Percentiles rank a stretch among this genome's conserved stretches.
These are phyloP conservation scores for Phylloscopus trochiloides DNA, from an alignment of 2,113 vertebrate species.

Conservation along the genomic window DNA sequence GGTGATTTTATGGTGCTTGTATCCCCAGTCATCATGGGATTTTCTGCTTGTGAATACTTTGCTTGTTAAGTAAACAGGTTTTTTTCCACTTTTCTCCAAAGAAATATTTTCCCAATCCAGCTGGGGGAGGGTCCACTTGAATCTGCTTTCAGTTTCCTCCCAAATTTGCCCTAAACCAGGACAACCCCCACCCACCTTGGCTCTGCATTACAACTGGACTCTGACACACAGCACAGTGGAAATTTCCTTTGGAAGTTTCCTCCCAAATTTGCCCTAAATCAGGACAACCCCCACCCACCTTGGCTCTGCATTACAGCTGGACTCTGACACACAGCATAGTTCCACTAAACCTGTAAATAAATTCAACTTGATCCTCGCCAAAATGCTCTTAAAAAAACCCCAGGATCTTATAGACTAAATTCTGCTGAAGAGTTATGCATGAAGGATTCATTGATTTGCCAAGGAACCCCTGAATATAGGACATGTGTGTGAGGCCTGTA, in stretches of 20 bases:
- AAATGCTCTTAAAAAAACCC: neutral
- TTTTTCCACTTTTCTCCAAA: neutral
- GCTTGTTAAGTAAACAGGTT: neutral
- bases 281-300: neutral
- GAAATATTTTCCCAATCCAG: neutral
- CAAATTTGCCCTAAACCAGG: neutral
- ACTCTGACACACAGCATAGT: neutral
- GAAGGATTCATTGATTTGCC: neutral
- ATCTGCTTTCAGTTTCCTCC: neutral
- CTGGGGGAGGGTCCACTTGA: fast-evolving
- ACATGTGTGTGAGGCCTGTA: neutral
- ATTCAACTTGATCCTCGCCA: neutral
- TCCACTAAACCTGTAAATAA: neutral
- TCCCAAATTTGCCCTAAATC: neutral
- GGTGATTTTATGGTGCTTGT: neutral
- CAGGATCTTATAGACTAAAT: neutral
- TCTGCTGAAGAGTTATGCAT: neutral
- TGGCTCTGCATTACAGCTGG: neutral
- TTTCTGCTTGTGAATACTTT: neutral
- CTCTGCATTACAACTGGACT: neutral
- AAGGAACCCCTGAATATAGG: neutral
- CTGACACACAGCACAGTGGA: neutral
- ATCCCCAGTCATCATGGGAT: fast-evolving
- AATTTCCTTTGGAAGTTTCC: neutral
- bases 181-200: neutral